These are phyloP conservation scores for Polyergus mexicanus DNA, from an alignment of 1,140 invertebrate species.

Conservation along the genomic window DNA sequence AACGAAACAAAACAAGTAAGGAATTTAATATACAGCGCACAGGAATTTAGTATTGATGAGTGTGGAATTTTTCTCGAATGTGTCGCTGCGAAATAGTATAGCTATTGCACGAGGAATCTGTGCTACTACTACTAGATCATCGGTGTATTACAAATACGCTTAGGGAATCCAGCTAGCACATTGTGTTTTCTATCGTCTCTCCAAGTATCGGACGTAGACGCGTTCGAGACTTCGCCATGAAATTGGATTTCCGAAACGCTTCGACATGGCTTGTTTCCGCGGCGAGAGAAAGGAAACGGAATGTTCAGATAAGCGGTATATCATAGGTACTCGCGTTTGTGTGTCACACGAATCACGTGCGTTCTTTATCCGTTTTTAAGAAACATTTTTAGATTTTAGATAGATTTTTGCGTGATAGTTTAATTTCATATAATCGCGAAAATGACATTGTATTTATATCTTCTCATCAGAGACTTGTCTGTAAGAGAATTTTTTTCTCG, in stretches of 20 bases:
- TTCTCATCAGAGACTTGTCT: background rate
- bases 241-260: slow-evolving; percentile 56
- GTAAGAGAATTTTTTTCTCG: background rate
- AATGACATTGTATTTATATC: background rate
- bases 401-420: background rate
- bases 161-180: slow-evolving; percentile 35
- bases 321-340: background rate
- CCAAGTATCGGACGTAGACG: slow-evolving; percentile 18
- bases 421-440: background rate
- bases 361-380: background rate
- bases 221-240: slow-evolving; percentile 34
- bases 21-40: slow-evolving; percentile 50
- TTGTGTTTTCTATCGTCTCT: slow-evolving; percentile 39
- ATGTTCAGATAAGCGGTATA: slow-evolving; percentile 19
- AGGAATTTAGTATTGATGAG: slow-evolving; percentile 40
- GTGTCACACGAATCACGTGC: background rate
- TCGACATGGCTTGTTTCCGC: slow-evolving; percentile 32
- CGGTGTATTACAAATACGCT: slow-evolving; percentile 47
- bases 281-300: background rate
- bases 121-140: slow-evolving; percentile 6
- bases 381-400: too few species aligned
- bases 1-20: background rate
- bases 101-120: slow-evolving; percentile 30
- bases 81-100: slow-evolving; percentile 31
- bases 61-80: slow-evolving; percentile 49